Percentiles rank a stretch among this genome's conserved stretches.
phyloP scores from a whole-genome alignment of 2,113 vertebrate genomes.

The Alligator mississippiensis region DNA sequence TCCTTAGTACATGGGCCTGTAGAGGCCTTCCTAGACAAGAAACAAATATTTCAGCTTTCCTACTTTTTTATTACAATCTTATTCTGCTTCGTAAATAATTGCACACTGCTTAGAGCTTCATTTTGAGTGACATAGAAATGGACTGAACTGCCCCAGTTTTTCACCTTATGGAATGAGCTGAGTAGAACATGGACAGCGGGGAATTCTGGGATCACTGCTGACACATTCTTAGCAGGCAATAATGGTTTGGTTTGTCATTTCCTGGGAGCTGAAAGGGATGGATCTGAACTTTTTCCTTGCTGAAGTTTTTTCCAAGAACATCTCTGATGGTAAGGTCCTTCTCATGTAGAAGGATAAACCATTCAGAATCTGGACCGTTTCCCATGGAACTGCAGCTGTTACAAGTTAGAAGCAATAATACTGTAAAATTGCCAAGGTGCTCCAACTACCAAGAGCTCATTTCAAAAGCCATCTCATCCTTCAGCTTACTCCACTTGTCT shows the following conservation, averaged over 20 bases:
- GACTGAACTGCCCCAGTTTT: neutral
- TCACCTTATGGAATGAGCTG: neutral
- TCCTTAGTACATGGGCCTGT: neutral
- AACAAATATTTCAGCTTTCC: neutral
- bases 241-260: neutral
- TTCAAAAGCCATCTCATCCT: neutral
- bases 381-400: neutral
- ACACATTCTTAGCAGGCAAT: neutral
- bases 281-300: neutral
- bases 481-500: neutral
- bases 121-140: neutral
- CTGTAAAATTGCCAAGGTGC: too few species aligned
- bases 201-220: neutral
- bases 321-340: neutral
- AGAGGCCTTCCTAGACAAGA: neutral
- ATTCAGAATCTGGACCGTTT: neutral
- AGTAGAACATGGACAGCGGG: neutral
- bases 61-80: neutral
- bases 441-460: neutral
- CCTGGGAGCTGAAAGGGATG: neutral
- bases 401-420: neutral
- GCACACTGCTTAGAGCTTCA: neutral
- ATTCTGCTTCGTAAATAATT: neutral
- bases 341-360: neutral
- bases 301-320: neutral